Evolutionary conservation across 92 coral and sea anemone species (phyloP).

Genomic region (Ricordea florida): DNA sequence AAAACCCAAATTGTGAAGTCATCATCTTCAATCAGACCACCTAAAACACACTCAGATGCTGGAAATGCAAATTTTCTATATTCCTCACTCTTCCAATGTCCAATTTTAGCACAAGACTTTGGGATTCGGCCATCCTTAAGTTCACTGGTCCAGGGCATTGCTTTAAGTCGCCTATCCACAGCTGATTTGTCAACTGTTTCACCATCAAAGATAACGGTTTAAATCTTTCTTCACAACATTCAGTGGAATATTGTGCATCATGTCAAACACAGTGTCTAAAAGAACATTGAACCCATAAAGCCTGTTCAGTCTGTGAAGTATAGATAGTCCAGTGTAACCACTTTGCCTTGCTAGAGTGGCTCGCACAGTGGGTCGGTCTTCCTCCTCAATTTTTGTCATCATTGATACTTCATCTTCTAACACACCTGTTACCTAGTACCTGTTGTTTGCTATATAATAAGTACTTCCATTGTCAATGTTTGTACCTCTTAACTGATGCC

Average conservation of each 20-base stretch:
- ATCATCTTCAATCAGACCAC: neutral
- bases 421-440: conserved; percentile 28
- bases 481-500: conserved; percentile 46
- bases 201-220: neutral
- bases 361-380: conserved; percentile 58
- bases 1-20: conserved; percentile 4
- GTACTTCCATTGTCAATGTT: neutral
- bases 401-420: conserved; percentile 21
- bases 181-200: neutral
- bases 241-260: conserved; percentile 37
- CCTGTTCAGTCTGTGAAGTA: conserved; percentile 60
- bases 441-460: conserved; percentile 47
- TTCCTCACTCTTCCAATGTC: conserved; percentile 25
- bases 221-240: conserved; percentile 25
- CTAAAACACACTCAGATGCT: conserved; percentile 18
- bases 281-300: conserved; percentile 64
- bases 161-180: neutral
- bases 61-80: conserved; percentile 31
- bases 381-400: conserved; percentile 54
- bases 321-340: conserved; percentile 61
- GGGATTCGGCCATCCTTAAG: conserved; percentile 7
- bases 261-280: conserved; percentile 36
- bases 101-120: neutral
- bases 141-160: conserved; percentile 24
- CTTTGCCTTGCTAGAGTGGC: conserved; percentile 32